Conservation (phyloP, 2,888 invertebrate species). For the Plebejus argus region DNA sequence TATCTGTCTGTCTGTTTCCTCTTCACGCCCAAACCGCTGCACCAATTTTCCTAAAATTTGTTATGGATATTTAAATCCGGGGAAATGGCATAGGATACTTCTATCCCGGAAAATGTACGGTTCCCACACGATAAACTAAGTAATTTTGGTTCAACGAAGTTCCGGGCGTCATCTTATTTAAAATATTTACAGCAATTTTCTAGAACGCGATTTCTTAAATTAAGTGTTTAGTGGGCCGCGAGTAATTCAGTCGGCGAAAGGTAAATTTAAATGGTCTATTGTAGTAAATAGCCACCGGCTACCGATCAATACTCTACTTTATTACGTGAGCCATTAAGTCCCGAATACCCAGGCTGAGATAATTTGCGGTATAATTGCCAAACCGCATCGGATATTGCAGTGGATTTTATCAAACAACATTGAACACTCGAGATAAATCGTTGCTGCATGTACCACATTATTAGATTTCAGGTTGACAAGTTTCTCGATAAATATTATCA, state of each 20-base stretch:
- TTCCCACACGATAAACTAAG: too few relatives aligned
- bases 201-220: background rate
- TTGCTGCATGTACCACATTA: background rate
- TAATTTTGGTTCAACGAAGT: too few relatives aligned
- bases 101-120: too few relatives aligned
- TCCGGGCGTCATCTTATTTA: too few relatives aligned
- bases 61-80: too few relatives aligned
- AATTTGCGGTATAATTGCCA: constrained; percentile 24
- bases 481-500: background rate
- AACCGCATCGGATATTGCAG: constrained; percentile 28
- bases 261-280: constrained; percentile 48
- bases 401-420: constrained; percentile 23
- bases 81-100: too few relatives aligned
- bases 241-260: constrained; percentile 43
- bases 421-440: constrained; percentile 21
- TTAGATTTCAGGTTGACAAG: background rate
- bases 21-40: too few relatives aligned
- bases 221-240: constrained; percentile 38
- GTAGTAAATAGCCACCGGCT: constrained; percentile 46
- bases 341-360: constrained; percentile 17
- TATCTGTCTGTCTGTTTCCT: too few relatives aligned
- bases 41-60: too few relatives aligned
- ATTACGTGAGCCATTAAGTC: constrained; percentile 36
- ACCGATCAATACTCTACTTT: constrained; percentile 36
- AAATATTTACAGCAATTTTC: background rate